Percentiles rank a stretch among this genome's conserved stretches.
Conservation (phyloP, 64 coral and sea anemone genomes). For the Montipora efflorescens region DNA sequence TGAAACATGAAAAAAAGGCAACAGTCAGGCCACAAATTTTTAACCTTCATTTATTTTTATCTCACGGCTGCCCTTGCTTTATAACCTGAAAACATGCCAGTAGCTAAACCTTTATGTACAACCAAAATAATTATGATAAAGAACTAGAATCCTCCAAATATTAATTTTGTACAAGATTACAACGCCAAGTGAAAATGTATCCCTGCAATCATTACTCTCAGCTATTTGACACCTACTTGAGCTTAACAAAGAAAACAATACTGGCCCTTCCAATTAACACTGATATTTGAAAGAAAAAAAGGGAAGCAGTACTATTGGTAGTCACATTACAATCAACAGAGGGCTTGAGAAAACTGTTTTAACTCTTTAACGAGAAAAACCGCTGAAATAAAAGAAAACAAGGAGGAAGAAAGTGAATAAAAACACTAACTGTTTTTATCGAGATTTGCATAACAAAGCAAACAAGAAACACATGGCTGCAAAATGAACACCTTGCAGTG, state of each 20-base stretch:
- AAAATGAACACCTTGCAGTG: neutral
- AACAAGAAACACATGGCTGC: neutral
- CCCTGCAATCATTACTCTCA: neutral
- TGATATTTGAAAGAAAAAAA: neutral
- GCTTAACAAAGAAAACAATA: too few relatives aligned
- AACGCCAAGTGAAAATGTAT: neutral
- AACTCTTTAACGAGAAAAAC: neutral
- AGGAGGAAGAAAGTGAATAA: neutral
- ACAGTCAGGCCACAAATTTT: too few relatives aligned
- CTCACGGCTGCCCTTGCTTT: neutral
- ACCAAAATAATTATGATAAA: neutral
- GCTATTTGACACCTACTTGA: too few relatives aligned
- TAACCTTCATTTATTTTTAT: neutral
- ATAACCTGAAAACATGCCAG: neutral
- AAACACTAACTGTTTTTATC: neutral
- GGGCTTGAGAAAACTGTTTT: too few relatives aligned
- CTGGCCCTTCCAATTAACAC: too few relatives aligned
- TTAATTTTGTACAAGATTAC: neutral
- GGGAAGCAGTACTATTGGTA: neutral
- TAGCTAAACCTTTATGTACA: constrained; percentile 39
- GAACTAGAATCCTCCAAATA: neutral
- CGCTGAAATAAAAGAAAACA: neutral
- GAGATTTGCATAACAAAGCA: neutral
- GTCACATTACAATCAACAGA: neutral
- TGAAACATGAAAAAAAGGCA: too few relatives aligned